Percentiles rank a stretch among this genome's conserved stretches.
Conservation (phyloP, 2,113 vertebrate species). For the Rattus norvegicus region GRCr8 NC_086020.1:206172501-206173000, state of each 20-base stretch:
- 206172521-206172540: not conserved
- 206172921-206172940: not conserved
- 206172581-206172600: not conserved
- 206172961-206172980: not conserved
- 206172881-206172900: not conserved
- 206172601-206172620: not conserved
- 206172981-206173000: conserved; percentile 43
- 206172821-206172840: not conserved
- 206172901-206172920: not conserved
- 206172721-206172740: not conserved
- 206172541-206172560: not conserved
- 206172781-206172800: not conserved
- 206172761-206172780: not conserved
- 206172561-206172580: not conserved
- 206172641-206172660: not conserved
- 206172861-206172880: not conserved
- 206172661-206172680: not conserved
- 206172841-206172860: not conserved
- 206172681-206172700: not conserved
- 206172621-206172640: not conserved
- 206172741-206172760: not conserved
- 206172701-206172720: not conserved
- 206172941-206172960: conserved; percentile 4
- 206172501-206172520: not conserved
- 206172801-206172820: not conserved